A percentile compares a stretch with the other conserved stretches of the same genome.
phyloP scores from a whole-genome alignment of 2,113 vertebrate genomes.

The Pterocles burchelli region DNA sequence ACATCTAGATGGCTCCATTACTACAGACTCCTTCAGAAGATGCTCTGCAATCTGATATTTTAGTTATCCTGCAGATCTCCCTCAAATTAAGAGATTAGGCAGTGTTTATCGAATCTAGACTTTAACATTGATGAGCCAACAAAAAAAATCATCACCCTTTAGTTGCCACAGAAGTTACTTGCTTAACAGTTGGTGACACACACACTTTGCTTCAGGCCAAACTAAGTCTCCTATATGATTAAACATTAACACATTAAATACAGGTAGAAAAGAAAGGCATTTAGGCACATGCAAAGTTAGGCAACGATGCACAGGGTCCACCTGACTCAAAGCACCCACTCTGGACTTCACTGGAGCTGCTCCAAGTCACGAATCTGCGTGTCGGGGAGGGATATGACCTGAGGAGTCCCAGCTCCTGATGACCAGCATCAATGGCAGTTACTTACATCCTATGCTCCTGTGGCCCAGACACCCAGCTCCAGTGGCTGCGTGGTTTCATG shows the following conservation, averaged over 20 bases:
- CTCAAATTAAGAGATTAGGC: neutral
- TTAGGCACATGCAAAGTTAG: neutral
- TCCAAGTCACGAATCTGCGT: fast-evolving
- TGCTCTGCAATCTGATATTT: neutral
- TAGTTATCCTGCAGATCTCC: neutral
- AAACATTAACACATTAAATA: neutral
- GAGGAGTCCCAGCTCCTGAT: fast-evolving
- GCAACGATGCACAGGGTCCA: neutral
- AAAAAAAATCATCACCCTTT: neutral
- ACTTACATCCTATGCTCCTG: fast-evolving
- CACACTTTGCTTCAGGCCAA: neutral
- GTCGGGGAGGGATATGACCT: neutral
- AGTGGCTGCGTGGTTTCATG: neutral
- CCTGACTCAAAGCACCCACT: neutral
- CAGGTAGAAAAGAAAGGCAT: neutral
- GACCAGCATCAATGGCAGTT: fast-evolving
- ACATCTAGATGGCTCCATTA: neutral
- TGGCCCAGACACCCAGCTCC: neutral
- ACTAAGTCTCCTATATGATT: neutral
- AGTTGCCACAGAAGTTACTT: neutral
- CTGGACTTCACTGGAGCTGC: neutral
- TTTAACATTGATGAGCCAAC: neutral
- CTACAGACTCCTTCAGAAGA: neutral
- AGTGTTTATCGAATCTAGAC: neutral
- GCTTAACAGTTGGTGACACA: neutral